These are phyloP conservation scores for Dryobotodes eremita DNA, from an alignment of 2,888 invertebrate species.

Conservation along the genomic window DNA sequence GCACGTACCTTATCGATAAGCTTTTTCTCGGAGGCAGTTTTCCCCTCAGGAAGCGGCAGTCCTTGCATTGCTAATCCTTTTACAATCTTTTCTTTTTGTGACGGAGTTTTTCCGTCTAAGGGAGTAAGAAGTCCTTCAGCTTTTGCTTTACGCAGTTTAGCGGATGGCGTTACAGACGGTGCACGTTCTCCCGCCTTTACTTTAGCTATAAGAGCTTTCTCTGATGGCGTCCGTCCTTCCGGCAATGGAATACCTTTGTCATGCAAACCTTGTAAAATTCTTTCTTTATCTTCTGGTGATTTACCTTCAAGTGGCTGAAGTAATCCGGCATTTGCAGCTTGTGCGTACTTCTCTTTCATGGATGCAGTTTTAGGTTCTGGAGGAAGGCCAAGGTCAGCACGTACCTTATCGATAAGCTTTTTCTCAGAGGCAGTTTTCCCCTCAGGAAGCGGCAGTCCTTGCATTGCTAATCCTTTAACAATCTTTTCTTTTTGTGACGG, in stretches of 20 bases:
- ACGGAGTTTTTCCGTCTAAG: neutral
- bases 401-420: too few relatives aligned
- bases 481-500: neutral
- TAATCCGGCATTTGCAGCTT: too few relatives aligned
- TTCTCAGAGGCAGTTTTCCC: too few relatives aligned
- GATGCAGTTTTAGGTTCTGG: too few relatives aligned
- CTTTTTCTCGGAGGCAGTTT: neutral
- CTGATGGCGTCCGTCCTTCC: constrained; percentile 49
- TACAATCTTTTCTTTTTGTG: constrained; percentile 51
- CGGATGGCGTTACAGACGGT: neutral
- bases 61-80: constrained; percentile 2
- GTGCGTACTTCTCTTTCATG: too few relatives aligned
- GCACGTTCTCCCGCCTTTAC: constrained; percentile 12
- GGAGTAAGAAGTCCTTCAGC: neutral
- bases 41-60: neutral
- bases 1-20: neutral
- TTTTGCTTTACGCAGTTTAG: neutral
- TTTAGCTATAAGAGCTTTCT: constrained; percentile 47
- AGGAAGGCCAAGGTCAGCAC: too few relatives aligned
- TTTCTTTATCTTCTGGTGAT: constrained; percentile 55
- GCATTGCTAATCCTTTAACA: neutral
- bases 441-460: constrained; percentile 3
- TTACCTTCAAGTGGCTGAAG: too few relatives aligned
- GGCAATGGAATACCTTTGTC: constrained; percentile 65
- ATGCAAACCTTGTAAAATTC: constrained; percentile 52